Conservation (phyloP, 2,113 vertebrate genomes). For the Rhinopithecus roxellana region DNA sequence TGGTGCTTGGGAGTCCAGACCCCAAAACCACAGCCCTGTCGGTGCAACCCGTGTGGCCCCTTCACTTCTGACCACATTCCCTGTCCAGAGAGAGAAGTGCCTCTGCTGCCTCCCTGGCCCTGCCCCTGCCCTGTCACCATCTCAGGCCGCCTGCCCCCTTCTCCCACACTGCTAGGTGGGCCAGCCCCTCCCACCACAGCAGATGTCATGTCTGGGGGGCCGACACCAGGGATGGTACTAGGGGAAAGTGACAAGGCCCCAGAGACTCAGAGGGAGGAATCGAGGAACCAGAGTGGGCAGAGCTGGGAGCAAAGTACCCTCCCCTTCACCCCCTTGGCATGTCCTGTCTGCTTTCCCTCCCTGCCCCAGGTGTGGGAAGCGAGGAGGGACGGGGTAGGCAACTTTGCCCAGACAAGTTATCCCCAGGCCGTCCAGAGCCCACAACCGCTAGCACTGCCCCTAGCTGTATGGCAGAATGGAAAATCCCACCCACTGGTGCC, state of each 20-base stretch:
- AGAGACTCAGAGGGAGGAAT: slow-evolving; percentile 46
- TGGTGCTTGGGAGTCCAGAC: slow-evolving; percentile 33
- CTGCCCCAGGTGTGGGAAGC: slow-evolving; percentile 41
- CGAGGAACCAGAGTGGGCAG: slow-evolving; percentile 44
- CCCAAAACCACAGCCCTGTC: slow-evolving; percentile 15
- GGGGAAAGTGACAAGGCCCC: background rate
- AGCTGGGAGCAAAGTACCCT: background rate
- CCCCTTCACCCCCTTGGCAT: slow-evolving; percentile 3
- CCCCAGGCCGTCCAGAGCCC: slow-evolving; percentile 34
- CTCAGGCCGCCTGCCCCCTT: background rate
- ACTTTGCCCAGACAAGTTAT: slow-evolving; percentile 58
- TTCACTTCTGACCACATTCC: background rate
- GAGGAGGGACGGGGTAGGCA: background rate
- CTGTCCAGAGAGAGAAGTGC: background rate
- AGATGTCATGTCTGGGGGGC: background rate
- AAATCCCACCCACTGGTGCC: slow-evolving; percentile 62
- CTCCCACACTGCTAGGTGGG: background rate
- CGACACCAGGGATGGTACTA: background rate
- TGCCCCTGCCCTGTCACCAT: fast-evolving
- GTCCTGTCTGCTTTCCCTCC: background rate
- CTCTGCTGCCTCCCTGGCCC: background rate
- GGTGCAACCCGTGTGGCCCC: background rate
- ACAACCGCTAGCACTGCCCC: slow-evolving; percentile 19
- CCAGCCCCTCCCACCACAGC: background rate
- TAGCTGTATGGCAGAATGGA: slow-evolving; percentile 59